A percentile compares a stretch with the other conserved stretches of the same genome.
phyloP scores from a whole-genome alignment of 2,888 invertebrate genomes.

The Dicycla oo region DNA sequence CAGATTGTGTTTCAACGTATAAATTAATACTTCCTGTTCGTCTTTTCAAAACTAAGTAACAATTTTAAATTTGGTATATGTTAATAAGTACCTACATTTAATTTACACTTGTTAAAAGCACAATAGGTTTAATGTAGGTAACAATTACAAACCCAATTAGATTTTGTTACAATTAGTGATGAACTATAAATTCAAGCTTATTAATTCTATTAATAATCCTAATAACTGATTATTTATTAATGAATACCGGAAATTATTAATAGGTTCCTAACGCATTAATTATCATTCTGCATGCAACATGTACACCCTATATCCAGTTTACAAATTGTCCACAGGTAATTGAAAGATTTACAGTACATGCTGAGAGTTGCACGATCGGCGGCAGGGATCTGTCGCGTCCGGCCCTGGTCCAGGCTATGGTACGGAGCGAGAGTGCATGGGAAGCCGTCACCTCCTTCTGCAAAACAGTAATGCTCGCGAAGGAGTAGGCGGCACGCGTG shows the following conservation, averaged over 20 bases:
- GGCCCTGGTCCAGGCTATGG: no score
- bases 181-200: neutral
- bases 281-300: neutral
- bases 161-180: slow-evolving; percentile 6
- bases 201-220: neutral
- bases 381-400: no score
- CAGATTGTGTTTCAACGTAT: slow-evolving; percentile 24
- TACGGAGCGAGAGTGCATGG: no score
- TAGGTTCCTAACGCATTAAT: neutral
- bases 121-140: neutral
- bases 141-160: slow-evolving; percentile 1
- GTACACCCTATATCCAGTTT: neutral
- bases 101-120: neutral
- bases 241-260: neutral
- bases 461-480: no score
- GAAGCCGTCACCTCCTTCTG: no score
- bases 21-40: slow-evolving; percentile 26
- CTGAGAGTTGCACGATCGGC: no score
- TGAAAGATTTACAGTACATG: no score
- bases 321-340: neutral
- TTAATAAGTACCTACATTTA: neutral
- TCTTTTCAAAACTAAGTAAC: neutral
- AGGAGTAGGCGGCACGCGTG: no score
- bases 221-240: slow-evolving; percentile 23
- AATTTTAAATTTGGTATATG: neutral